Evolutionary conservation across 2,113 vertebrate genomes (phyloP), one percentile per base, ranked within the genome.

Genomic region (Macrotus californicus): DNA sequence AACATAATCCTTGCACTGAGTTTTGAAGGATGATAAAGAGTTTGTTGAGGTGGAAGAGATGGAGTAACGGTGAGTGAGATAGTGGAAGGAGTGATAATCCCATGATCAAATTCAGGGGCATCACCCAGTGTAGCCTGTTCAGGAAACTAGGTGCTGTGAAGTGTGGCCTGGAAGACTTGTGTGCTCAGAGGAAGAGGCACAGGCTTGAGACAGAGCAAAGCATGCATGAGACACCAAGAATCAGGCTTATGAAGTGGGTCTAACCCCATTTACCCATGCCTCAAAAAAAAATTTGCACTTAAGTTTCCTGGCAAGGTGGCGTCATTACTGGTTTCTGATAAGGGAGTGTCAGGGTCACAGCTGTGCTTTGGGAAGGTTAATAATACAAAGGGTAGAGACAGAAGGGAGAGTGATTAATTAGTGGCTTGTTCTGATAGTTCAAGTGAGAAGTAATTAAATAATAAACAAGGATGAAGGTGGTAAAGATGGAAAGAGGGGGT

Each of bases 331-430:
- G 31, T 79, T 91, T 92, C 94, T 90, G 52, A 90, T 75, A 52
- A 50, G 41, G 22, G 19, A 56, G 12, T 77, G 22, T 67, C 72
- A 76, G 24, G 24, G 86, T 92, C 86, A 88, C 85, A 86, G 76
- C 16, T 59, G 10, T 61, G 67, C 73, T 73, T 88, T 59, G 67
- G 36, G 91, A 91, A 91, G 48, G 77, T 94, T 67, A 87, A 88
- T 56, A 7, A 31, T 14, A 36, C 1, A 34, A 70, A 54, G 41
- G 80, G 36, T 50, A 90, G 92, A 93, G 48, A 48, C 8, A 73
- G 48, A 94, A 93, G 31, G 61, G 46, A 70, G 21, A 89, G 69
- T 15, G 24, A 77, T 66, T 56, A 85, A 48, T 69, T 76, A 84
- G 41, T 52, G 43, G 81, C 36, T 70, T 85, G 56, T 85, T 93